Conservation (phyloP, 1,140 invertebrate genomes). For the Pantala flavescens region DNA sequence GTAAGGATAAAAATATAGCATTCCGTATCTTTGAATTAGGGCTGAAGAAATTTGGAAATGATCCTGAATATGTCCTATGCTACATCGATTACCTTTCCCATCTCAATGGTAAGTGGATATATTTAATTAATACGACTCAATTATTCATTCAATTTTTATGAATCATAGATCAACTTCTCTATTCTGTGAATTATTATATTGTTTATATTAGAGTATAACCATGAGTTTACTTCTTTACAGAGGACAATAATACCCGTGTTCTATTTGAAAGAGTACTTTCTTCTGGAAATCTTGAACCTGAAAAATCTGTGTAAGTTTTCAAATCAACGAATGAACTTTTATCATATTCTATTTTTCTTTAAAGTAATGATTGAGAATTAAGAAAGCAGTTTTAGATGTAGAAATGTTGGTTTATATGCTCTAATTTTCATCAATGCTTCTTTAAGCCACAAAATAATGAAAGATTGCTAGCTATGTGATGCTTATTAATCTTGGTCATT, state of each 20-base stretch:
- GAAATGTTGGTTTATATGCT: constrained; percentile 14
- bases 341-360: too few relatives aligned
- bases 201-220: too few relatives aligned
- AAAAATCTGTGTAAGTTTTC: constrained; percentile 78
- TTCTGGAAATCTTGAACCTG: constrained; percentile 79
- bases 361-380: too few relatives aligned
- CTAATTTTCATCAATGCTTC: constrained; percentile 14
- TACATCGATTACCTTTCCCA: constrained; percentile 97
- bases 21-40: constrained; percentile 97
- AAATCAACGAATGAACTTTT: too few relatives aligned
- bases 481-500: too few relatives aligned
- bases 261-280: constrained; percentile 93
- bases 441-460: too few relatives aligned
- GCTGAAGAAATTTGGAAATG: constrained; percentile 89
- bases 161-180: too few relatives aligned
- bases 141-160: too few relatives aligned
- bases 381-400: too few relatives aligned
- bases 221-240: constrained; percentile 40
- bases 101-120: constrained; percentile 69
- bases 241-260: constrained; percentile 98
- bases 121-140: neutral
- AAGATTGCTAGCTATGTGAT: too few relatives aligned
- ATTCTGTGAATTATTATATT: too few relatives aligned
- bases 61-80: constrained; percentile 87
- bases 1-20: constrained; percentile 97